Percentiles rank a stretch among this genome's conserved stretches.
Evolutionary conservation across 2,888 invertebrate genomes (phyloP).

Genomic region (Lepidochitona cinerea): DNA sequence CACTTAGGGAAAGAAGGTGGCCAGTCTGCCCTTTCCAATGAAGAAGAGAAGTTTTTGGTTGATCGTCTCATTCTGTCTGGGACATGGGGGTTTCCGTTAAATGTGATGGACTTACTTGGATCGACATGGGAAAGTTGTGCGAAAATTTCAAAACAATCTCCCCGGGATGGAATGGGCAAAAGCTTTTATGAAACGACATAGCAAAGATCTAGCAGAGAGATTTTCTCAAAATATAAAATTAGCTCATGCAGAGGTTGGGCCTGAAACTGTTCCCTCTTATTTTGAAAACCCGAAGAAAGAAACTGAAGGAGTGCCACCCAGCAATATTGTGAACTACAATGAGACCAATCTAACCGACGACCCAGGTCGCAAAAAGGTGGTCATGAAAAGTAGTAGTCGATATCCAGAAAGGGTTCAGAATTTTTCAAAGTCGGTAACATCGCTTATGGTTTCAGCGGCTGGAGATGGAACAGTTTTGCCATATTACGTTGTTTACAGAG

Average conservation of each 20-base stretch:
- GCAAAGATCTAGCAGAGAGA: constrained; percentile 11
- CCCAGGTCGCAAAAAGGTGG: constrained; percentile 46
- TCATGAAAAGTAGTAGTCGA: constrained; percentile 8
- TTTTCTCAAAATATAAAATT: constrained; percentile 10
- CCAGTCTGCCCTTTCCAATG: too few species aligned
- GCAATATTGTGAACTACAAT: constrained; percentile 60
- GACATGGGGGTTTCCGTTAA: too few species aligned
- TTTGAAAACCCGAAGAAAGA: not conserved
- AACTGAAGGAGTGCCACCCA: constrained; percentile 14
- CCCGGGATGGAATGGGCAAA: constrained; percentile 24
- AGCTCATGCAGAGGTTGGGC: not conserved
- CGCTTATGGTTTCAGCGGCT: constrained; percentile 66
- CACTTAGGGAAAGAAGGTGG: too few species aligned
- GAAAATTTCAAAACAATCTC: constrained; percentile 37
- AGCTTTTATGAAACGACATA: constrained; percentile 15
- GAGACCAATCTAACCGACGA: constrained; percentile 65
- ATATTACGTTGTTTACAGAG: constrained; percentile 70
- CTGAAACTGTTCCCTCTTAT: not conserved
- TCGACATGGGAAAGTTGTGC: too few species aligned
- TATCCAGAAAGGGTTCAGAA: constrained; percentile 65
- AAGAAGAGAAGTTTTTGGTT: too few species aligned
- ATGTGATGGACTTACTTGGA: too few species aligned
- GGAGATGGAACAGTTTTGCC: constrained; percentile 67
- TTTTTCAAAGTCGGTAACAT: constrained; percentile 55
- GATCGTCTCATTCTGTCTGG: too few species aligned